These are phyloP conservation scores for Pyrgus malvae DNA, from an alignment of 2,888 invertebrate species.

Conservation along the genomic window DNA sequence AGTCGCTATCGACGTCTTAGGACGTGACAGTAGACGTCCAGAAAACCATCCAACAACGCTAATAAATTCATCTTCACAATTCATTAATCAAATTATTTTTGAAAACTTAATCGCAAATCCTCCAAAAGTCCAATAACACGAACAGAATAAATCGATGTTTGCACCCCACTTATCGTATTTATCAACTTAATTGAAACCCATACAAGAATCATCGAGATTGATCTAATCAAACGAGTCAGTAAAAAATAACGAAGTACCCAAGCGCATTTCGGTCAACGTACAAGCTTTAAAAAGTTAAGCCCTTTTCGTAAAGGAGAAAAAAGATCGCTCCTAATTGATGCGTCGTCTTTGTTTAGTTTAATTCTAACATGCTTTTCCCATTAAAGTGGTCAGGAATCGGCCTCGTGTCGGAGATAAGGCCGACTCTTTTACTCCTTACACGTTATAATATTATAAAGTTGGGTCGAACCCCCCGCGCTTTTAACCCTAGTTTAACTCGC, in stretches of 20 bases:
- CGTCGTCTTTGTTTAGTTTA: conserved; percentile 83
- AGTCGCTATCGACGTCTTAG: too few species aligned
- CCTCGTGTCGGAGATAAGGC: conserved; percentile 73
- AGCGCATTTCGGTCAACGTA: conserved; percentile 68
- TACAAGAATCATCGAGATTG: conserved; percentile 76
- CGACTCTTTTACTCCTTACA: conserved; percentile 79
- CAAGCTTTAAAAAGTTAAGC: conserved; percentile 75
- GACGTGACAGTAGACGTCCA: conserved; percentile 3
- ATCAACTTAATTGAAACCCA: conserved; percentile 74
- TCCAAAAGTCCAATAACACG: conserved; percentile 31
- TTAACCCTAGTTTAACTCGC: conserved; percentile 71
- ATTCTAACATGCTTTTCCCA: conserved; percentile 83
- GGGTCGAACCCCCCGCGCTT: conserved; percentile 52
- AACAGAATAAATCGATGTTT: conserved; percentile 49
- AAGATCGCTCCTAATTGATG: conserved; percentile 78
- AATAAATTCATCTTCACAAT: conserved; percentile 6
- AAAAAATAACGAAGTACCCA: conserved; percentile 69
- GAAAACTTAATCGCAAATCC: conserved; percentile 20
- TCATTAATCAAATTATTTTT: conserved; percentile 12
- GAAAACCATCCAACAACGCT: not conserved
- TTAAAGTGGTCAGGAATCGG: conserved; percentile 81
- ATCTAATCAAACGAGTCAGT: conserved; percentile 75
- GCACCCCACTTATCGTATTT: conserved; percentile 63
- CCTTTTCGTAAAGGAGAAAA: conserved; percentile 63
- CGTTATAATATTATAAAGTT: conserved; percentile 77